phyloP scores from a whole-genome alignment of 2,113 vertebrate species.

The rat (Rattus norvegicus) region DNA sequence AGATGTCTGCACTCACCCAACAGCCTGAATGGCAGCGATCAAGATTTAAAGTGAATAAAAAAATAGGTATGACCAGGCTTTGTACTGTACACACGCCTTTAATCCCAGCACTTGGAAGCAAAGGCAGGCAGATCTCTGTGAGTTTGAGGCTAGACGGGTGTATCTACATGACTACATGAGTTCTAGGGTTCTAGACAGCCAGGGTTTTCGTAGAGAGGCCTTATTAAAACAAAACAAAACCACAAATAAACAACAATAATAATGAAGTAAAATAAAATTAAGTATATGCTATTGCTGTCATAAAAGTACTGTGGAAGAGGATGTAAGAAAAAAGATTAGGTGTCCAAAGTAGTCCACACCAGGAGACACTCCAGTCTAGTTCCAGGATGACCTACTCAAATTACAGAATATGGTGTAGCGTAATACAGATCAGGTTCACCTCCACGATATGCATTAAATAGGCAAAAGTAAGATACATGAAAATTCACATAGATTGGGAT shows the following conservation, averaged over 20 bases:
- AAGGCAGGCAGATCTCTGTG: background rate
- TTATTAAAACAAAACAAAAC: background rate
- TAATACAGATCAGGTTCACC: background rate
- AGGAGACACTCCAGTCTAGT: background rate
- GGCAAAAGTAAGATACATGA: background rate
- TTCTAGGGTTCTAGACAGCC: background rate
- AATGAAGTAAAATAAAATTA: background rate
- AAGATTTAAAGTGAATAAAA: too few relatives aligned
- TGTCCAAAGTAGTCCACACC: background rate
- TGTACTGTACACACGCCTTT: too few relatives aligned
- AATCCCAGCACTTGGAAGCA: background rate
- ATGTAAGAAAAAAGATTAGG: background rate
- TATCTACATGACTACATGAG: too few relatives aligned
- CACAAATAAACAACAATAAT: background rate
- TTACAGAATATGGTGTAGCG: too few relatives aligned
- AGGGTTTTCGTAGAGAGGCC: background rate
- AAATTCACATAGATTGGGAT: background rate
- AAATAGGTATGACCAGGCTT: background rate
- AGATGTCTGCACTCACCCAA: background rate
- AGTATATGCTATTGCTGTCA: background rate
- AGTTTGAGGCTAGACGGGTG: background rate
- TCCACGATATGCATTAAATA: background rate
- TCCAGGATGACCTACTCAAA: background rate
- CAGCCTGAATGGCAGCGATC: background rate
- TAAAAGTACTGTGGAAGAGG: background rate